phyloP scores from a whole-genome alignment of 2,113 vertebrate species.

The Toxostoma redivivum region DNA sequence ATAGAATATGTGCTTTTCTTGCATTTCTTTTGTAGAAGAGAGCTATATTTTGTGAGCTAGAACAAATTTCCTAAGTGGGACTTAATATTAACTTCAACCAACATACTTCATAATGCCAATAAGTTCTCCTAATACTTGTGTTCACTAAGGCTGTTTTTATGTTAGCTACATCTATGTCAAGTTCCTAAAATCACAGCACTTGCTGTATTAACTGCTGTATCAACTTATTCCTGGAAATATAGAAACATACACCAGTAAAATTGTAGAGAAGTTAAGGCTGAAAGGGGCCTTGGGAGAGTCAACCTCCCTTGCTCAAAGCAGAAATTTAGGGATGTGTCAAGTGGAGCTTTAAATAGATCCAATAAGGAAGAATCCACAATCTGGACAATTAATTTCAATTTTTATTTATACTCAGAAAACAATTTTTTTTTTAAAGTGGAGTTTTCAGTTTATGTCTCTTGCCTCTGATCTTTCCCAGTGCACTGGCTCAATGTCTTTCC shows the following conservation, averaged over 20 bases:
- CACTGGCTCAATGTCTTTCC: not conserved
- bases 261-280: not conserved
- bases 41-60: not conserved
- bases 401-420: not conserved
- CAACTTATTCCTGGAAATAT: not conserved
- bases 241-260: not conserved
- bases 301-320: not conserved
- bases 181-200: not conserved
- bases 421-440: not conserved
- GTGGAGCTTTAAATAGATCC: not conserved
- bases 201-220: not conserved
- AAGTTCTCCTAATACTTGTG: not conserved
- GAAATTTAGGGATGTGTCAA: not conserved
- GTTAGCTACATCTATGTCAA: not conserved
- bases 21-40: not conserved
- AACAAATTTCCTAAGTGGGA: not conserved
- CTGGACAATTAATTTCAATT: not conserved
- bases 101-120: not conserved
- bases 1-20: not conserved
- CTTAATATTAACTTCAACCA: not conserved
- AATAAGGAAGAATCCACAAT: not conserved
- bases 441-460: not conserved
- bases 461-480: not conserved
- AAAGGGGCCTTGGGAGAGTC: not conserved
- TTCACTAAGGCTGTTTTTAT: not conserved